Evolutionary conservation across 2,888 invertebrate species (phyloP).

Genomic region (Agrochola macilenta): DNA sequence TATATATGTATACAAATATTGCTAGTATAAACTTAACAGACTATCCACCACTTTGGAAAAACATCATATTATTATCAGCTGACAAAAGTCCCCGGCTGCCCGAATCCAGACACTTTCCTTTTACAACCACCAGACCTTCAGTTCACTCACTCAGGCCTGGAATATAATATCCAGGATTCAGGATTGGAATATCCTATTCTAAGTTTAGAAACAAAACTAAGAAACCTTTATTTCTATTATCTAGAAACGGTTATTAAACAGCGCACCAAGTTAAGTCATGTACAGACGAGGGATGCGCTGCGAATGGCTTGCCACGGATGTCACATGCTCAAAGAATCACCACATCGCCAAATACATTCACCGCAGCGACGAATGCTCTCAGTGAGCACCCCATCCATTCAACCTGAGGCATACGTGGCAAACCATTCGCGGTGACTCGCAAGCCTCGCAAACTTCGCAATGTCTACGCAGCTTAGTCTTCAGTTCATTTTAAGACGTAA

Average conservation of each 20-base stretch:
- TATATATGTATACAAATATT: too few relatives aligned
- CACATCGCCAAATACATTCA: background rate
- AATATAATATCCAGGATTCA: background rate
- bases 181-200: background rate
- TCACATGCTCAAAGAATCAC: background rate
- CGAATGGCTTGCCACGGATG: background rate
- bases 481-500: background rate
- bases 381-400: background rate
- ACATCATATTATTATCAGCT: background rate
- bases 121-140: background rate
- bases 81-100: background rate
- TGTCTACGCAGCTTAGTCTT: background rate
- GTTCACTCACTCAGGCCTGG: too few relatives aligned
- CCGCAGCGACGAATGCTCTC: background rate
- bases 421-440: too few relatives aligned
- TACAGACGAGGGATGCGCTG: background rate
- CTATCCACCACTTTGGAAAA: background rate
- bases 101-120: background rate
- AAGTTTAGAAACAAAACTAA: background rate
- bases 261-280: too few relatives aligned
- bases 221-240: background rate
- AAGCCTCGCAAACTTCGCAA: too few relatives aligned
- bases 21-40: background rate
- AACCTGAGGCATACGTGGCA: background rate
- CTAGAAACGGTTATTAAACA: background rate